Base-by-base conservation (phyloP, 2,888 invertebrate species). In the Eristalinus aeneus region DNA sequence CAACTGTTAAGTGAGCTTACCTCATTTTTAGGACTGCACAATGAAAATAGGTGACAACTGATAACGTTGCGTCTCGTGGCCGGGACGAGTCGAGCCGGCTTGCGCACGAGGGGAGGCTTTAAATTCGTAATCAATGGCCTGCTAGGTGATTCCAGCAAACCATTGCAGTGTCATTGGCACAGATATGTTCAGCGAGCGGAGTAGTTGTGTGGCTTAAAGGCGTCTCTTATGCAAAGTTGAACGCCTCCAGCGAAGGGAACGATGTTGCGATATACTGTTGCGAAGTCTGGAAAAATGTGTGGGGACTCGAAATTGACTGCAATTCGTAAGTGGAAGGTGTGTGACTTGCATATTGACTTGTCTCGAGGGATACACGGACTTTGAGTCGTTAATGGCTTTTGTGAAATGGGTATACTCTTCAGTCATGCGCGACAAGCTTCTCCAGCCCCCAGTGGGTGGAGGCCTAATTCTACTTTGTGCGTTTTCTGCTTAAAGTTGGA, bases 141-240 rank as follows among this genome's bases (percentile, higher is more conserved):
- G 73, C n/a, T 34, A 9, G 22, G 58, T 23, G 16, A 31, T 68
- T 56, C 11, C 27, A 27, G 5, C 27, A 27, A 5, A 27, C 27
- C 23, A 39, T 60, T 53, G 61, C 71, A 65, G 60, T 84, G 69
- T 34, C 84, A 71, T 79, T 84, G 84, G 34, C 84, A 65, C 22
- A 79, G 60, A 71, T 84, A 75, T 83, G 16, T 6, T 34, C 20
- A 3, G 16, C 60, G 10, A 36, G 69, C 12, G 46, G 31, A 46
- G 12, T 32, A 5, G 8, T 11, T 9, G 8, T 11, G 46, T 39
- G 61, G 39, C 71, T 46, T 46, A 16, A 46, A 39, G 60, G 27
- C 31, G n/a, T 23, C 27, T 71, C 39, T 46, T 46, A 46, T 16
- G 46, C 46, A 46, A 46, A 46, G 46, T 16, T 46, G 16, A 46